Evolutionary conservation across 1,140 invertebrate species (phyloP), one percentile per base, ranked within the genome.

Genomic region (Cheumatopsyche charites): DNA sequence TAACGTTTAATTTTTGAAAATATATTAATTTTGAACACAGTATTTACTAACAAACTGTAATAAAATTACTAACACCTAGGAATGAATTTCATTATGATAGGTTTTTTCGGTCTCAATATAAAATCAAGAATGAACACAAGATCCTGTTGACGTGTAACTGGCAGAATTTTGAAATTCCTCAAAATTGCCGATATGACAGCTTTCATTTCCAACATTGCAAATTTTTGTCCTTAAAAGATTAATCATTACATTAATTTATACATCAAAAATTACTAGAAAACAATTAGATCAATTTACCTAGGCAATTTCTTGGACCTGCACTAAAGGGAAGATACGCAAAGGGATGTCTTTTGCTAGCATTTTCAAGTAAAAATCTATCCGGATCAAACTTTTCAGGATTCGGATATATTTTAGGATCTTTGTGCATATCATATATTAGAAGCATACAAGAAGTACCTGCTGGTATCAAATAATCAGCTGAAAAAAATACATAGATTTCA

Each of bases 121-220:
- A 66, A 76, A 76, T 89, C 88, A 13, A 80, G 79, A 80, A 1
- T 80, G 79, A 7, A 90, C 76, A 43, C 79, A 9, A 90, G 75
- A 43, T 89, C 85, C 73, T 88, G 85, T 1, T 82, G 82, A 23
- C 82, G 83, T 65, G 89, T 87, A 0, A 87, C 79, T 0, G 88
- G 80, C 75, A 86, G 83, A 17, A 90, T 76, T 74, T 82, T 82
- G 77, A 87, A 94, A 70, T 87, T 86, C 21, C 90, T 82, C n/a
- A 95, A 79, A 15, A 94, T 80, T 1, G 85, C 83, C 0, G 90
- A 87, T 47, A 94, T 80, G 0, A 92, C 80, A 0, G 87, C 85
- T 79, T 93, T 94, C 78, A 89, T 86, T 82, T 94, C 92, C 72
- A 91, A 78, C 78, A 90, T 82, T 6, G 92, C 92, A 80, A 94